Percentiles rank a stretch among this genome's conserved stretches.
These are phyloP conservation scores for Catharus bicknelli DNA, from an alignment of 2,113 vertebrate genomes.

Conservation along the genomic window DNA sequence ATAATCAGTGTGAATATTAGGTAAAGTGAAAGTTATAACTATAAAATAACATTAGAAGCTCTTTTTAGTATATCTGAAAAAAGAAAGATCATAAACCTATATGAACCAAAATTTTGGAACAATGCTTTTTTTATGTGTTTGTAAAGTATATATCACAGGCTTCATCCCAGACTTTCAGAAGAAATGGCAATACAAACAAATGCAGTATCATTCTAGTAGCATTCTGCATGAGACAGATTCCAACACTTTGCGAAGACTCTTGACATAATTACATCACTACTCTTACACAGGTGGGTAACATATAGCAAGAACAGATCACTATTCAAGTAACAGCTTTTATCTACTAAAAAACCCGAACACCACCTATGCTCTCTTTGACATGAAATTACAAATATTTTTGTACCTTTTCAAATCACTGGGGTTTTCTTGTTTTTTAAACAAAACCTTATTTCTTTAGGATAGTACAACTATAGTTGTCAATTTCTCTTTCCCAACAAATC, in stretches of 20 bases:
- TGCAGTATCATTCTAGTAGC: background rate
- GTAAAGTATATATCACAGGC: background rate
- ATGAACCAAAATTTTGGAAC: background rate
- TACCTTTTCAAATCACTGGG: background rate
- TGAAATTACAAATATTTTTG: background rate
- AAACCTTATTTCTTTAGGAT: background rate
- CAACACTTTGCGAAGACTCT: background rate
- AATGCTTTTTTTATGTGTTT: background rate
- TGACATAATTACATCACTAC: background rate
- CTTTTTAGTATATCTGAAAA: background rate
- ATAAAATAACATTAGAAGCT: background rate
- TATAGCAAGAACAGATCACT: background rate
- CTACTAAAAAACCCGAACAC: background rate
- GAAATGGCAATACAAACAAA: background rate
- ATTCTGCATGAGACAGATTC: background rate
- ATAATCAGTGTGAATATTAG: constrained; percentile 15
- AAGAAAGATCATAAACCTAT: background rate
- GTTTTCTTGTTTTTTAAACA: background rate
- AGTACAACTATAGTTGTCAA: background rate
- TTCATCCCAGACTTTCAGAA: background rate
- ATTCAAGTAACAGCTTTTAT: background rate
- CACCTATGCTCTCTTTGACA: background rate
- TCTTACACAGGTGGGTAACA: background rate
- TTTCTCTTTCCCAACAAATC: background rate
- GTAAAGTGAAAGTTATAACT: background rate